A percentile compares a stretch with the other conserved stretches of the same genome.
Conservation (phyloP, 2,888 invertebrate genomes). For the Phanerotoma sp. region DNA sequence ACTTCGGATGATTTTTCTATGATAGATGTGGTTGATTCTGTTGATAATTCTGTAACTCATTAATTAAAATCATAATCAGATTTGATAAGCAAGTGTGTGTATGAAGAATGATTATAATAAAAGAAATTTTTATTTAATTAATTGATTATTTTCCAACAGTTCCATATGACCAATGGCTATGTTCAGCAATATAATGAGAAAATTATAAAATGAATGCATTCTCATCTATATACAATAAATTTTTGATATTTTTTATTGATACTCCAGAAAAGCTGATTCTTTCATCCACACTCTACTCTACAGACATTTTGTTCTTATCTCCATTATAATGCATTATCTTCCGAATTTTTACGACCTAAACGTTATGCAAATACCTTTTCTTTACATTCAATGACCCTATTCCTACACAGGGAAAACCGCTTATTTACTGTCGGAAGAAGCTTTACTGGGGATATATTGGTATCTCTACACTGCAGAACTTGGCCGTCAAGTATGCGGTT, state of each 20-base stretch:
- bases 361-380: conserved; percentile 20
- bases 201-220: too few relatives aligned
- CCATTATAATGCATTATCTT: neutral
- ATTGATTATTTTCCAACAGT: too few relatives aligned
- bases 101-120: too few relatives aligned
- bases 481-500: neutral
- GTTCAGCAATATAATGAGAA: too few relatives aligned
- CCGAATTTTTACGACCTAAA: neutral
- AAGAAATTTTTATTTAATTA: too few relatives aligned
- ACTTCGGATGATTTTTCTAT: conserved; percentile 33
- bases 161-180: too few relatives aligned
- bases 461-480: neutral
- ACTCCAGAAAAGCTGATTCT: too few relatives aligned
- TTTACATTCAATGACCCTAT: neutral
- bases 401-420: neutral
- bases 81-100: too few relatives aligned
- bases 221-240: too few relatives aligned
- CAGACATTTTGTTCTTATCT: conserved; percentile 8
- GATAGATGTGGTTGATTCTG: conserved; percentile 17
- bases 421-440: conserved; percentile 2
- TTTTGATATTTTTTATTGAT: too few relatives aligned
- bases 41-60: conserved; percentile 40
- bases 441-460: neutral
- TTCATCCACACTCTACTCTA: too few relatives aligned
- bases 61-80: neutral